These are phyloP conservation scores for Tokudaia muenninki DNA, from an alignment of 2,797 vertebrate species.

Conservation along the genomic window DNA sequence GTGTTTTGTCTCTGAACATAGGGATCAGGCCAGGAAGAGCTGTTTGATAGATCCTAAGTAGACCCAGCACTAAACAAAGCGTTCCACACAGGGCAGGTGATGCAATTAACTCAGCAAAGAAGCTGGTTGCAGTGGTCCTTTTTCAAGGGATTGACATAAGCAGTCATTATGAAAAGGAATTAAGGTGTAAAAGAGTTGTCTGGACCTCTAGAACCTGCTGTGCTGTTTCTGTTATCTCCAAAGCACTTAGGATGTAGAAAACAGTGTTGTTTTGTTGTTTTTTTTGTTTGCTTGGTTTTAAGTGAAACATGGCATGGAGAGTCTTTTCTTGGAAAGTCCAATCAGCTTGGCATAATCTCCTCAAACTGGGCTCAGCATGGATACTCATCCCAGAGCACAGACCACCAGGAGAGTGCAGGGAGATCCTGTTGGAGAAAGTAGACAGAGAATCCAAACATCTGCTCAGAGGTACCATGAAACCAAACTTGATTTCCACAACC, in stretches of 20 bases:
- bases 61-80: not conserved
- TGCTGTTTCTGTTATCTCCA: slow-evolving; percentile 40
- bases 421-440: not conserved
- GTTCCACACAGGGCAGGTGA: not conserved
- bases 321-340: slow-evolving; percentile 68
- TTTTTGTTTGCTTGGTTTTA: not conserved
- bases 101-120: not conserved
- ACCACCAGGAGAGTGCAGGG: not conserved
- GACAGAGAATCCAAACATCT: not conserved
- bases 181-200: slow-evolving; percentile 52
- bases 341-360: slow-evolving; percentile 62
- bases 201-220: slow-evolving; percentile 41
- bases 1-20: not conserved
- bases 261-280: slow-evolving; percentile 55
- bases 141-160: slow-evolving; percentile 60
- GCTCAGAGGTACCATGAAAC: not conserved
- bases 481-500: not conserved
- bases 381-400: not conserved
- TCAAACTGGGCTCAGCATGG: not conserved
- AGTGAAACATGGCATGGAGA: slow-evolving; percentile 72
- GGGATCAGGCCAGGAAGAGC: not conserved
- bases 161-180: slow-evolving; percentile 16
- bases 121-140: slow-evolving; percentile 14
- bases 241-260: slow-evolving; percentile 51
- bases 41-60: not conserved